Base-by-base conservation (phyloP, 2,113 vertebrate species). In the Pavo muticus region DNA sequence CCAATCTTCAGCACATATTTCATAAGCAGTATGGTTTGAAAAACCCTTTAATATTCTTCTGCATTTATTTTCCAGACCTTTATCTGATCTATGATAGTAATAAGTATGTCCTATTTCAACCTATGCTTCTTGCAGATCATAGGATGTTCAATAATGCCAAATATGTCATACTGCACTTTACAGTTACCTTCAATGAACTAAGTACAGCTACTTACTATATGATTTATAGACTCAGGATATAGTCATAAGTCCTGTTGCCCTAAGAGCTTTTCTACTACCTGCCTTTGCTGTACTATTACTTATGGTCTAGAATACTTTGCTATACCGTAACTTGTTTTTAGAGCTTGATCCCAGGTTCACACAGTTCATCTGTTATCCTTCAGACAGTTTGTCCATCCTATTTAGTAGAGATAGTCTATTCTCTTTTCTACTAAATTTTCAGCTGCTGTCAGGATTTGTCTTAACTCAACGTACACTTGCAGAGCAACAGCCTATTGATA, bases 101-200 rank as follows among this genome's bases (percentile, higher is more conserved):
- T 95, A 93, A 90, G 21, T 93, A 83, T 88, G 93, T 91, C 29
- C 29, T 78, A 64, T 67, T 88, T 52, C 64, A 90, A 50, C 14
- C 54, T 71, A 23, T 80, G 25, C 23, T 68, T 93, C 37, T 88
- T 71, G 14, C 24, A 91, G 75, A 67, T 42, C 27, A 32, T 59
- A 54, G 76, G 21, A 83, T 80, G 40, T 25, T 90, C 69, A 68
- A 30, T 93, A 94, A 80, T 73, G 32, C 27, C 69, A 64, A 81
- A 84, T 88, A 80, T 30, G 42, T 88, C 88, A 84, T 39, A 20
- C 30, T 2, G 18, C 42, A 80, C 12, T 54, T 83, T 39, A 88
- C 1, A 2, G 56, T 88, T 90, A 23, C 75, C 35, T 91, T 63
- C 83, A 95, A 14, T 48, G 30, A 74, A 47, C 40, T 74, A 67